Percentiles rank a stretch among this genome's conserved stretches.
These are phyloP conservation scores for Moxostoma hubbsi DNA, from an alignment of 2,797 vertebrate genomes.

Conservation along the genomic window DNA sequence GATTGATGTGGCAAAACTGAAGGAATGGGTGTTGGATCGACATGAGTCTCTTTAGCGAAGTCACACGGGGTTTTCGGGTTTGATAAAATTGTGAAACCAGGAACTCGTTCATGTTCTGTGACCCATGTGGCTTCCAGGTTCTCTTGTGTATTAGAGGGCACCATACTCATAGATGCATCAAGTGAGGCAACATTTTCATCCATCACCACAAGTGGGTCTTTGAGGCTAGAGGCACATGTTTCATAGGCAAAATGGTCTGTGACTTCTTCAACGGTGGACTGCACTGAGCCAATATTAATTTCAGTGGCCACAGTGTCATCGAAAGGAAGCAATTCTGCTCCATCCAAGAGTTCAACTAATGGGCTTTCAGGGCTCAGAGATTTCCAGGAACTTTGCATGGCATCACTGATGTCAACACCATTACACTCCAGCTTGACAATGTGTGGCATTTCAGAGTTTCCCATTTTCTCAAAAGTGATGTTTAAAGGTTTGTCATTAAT, in stretches of 20 bases:
- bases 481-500: constrained; percentile 77
- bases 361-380: neutral
- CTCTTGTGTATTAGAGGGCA: neutral
- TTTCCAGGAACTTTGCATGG: constrained; percentile 79
- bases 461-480: constrained; percentile 75
- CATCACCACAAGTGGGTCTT: neutral
- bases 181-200: constrained; percentile 3
- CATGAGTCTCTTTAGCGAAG: neutral
- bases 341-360: constrained; percentile 6
- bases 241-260: neutral
- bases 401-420: constrained; percentile 78
- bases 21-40: neutral
- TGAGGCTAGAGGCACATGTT: neutral
- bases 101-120: neutral
- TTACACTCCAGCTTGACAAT: constrained; percentile 79
- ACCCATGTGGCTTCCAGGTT: neutral
- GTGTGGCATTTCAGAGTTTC: constrained; percentile 65
- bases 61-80: neutral
- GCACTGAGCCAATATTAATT: neutral
- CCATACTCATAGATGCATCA: neutral
- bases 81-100: neutral
- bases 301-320: constrained; percentile 4
- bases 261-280: neutral
- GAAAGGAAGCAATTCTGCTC: neutral
- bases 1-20: neutral